Base-by-base conservation (phyloP, 2,113 vertebrate species). In the Donacobius atricapilla region DNA sequence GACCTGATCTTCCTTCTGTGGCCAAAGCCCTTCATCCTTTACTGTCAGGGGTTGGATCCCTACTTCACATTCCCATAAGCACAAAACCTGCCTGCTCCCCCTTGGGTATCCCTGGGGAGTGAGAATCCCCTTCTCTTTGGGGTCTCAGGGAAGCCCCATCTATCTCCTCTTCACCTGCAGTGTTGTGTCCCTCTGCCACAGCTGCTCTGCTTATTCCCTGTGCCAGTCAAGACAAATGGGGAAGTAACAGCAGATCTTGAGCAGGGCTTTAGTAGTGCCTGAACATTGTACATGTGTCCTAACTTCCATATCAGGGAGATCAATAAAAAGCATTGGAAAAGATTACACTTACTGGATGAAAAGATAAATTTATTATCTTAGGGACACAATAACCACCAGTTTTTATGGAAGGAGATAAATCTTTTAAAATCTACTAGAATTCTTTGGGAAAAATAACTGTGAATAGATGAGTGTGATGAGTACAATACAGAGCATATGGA, bases 321-420 rank as follows among this genome's bases (percentile, higher is more conserved):
- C 66, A 93, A 88, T 92, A 83, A 85, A 97, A 88, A 85, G 2
- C 60, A 80, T 61, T 86, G 72, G 54, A 87, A 87, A 90, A 90
- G 11, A 93, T 79, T 68, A 89, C 28, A 64, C 24, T 72, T 82
- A 44, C 22, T 91, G 44, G 31, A 65, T 85, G 37, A 90, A 93
- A 93, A 94, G 28, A 76, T 76, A 90, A n/a, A 82, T 84, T 60
- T 83, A 56, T 71, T 88, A 11, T 68, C 83, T 86, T 69, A 80
- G 40, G 33, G 63, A 90, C 28, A 31, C 61, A 72, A 83, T 88
- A 94, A 76, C 28, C 40, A 90, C 7, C 23, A 76, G 28, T 18
- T 72, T 73, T 86, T 86, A 83, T 61, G 64, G 85, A 57, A 76
- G 27, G 65, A 92, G 80, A 91, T 85, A 85, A 80, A 90, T 92